phyloP scores from a whole-genome alignment of 1,140 invertebrate genomes.

The Drosophila biarmipes region DNA sequence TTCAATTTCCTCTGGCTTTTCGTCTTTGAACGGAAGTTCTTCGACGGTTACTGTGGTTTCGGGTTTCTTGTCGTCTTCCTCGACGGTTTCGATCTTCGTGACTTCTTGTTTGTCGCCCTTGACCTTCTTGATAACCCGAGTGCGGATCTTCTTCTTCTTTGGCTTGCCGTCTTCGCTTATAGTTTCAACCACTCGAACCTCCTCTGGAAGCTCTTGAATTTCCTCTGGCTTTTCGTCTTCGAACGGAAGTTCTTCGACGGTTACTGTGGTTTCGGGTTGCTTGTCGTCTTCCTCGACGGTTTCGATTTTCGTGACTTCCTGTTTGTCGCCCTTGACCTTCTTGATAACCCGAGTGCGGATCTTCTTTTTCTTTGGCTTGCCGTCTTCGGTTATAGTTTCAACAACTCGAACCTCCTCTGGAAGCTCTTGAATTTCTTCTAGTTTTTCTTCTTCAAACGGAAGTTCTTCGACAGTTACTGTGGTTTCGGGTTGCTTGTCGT shows the following conservation, averaged over 20 bases:
- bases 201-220: slow-evolving; percentile 2
- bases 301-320: slow-evolving; percentile 4
- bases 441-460: neutral
- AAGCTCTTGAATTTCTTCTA: neutral
- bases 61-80: neutral
- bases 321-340: slow-evolving; percentile 8
- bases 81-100: slow-evolving; percentile 4
- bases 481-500: neutral
- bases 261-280: neutral
- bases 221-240: neutral
- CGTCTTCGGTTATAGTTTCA: neutral
- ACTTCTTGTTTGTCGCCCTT: slow-evolving; percentile 6
- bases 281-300: slow-evolving; percentile 4
- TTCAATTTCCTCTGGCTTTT: neutral
- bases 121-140: slow-evolving; percentile 7
- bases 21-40: neutral
- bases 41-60: neutral
- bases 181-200: neutral
- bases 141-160: slow-evolving; percentile 6
- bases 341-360: neutral
- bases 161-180: slow-evolving; percentile 1
- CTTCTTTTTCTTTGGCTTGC: slow-evolving; percentile 7
- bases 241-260: neutral
- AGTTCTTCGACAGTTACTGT: slow-evolving; percentile 1
- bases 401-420: neutral